These are phyloP conservation scores for Rhipidura dahli DNA, from an alignment of 2,113 vertebrate genomes.

Conservation along the genomic window DNA sequence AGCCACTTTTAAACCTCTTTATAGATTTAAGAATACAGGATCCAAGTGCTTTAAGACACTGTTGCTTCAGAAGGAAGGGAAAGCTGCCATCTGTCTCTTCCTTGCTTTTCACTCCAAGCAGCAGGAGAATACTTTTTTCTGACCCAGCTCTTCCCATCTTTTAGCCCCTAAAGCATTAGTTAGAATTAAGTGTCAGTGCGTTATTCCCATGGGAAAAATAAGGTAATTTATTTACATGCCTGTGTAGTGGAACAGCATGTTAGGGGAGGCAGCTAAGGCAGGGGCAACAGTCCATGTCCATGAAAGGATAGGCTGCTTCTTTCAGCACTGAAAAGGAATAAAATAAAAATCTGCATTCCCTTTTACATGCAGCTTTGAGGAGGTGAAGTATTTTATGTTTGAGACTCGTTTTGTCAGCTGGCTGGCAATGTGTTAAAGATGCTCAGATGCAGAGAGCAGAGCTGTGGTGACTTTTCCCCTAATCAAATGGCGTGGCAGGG, in stretches of 20 bases:
- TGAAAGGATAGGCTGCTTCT: not conserved
- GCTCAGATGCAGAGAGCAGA: not conserved
- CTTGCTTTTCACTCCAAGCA: not conserved
- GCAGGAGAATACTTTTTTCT: slow-evolving; percentile 5
- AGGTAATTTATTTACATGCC: slow-evolving; percentile 25
- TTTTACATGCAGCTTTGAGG: not conserved
- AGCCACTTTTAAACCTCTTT: not conserved
- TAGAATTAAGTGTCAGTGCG: slow-evolving; percentile 17
- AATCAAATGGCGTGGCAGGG: not conserved
- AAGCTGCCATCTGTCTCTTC: slow-evolving; percentile 44
- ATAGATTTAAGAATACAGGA: slow-evolving; percentile 14
- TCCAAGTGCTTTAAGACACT: slow-evolving; percentile 39
- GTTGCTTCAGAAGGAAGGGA: slow-evolving; percentile 21
- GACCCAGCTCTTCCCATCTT: slow-evolving; percentile 24
- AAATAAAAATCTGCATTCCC: not conserved
- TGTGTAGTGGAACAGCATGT: not conserved
- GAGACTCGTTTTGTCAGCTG: not conserved
- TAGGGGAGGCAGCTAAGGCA: not conserved
- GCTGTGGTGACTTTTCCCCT: not conserved
- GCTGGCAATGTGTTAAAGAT: not conserved
- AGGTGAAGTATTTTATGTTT: not conserved
- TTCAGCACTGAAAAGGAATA: not conserved
- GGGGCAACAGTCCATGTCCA: not conserved
- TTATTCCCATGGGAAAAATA: not conserved
- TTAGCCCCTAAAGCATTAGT: not conserved